Conservation (phyloP, 2,797 vertebrate species). For the Perodicticus potto region DNA sequence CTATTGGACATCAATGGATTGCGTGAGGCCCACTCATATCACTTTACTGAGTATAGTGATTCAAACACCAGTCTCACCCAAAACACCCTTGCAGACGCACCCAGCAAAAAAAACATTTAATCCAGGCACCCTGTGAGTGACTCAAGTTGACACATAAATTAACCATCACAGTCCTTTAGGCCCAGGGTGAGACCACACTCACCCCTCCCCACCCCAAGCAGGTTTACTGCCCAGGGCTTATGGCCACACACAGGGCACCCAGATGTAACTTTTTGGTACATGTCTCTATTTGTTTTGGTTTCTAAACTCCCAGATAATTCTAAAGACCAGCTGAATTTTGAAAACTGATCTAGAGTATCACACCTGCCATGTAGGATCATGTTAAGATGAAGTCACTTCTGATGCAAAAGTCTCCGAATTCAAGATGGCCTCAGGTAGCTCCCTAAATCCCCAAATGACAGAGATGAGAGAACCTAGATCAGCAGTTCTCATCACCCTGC, state of each 20-base stretch:
- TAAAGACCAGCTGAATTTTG: neutral
- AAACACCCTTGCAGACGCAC: no score
- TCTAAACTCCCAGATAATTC: neutral
- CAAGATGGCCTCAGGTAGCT: neutral
- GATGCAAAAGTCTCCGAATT: neutral
- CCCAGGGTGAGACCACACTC: no score
- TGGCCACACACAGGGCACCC: neutral
- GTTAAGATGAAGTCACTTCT: neutral
- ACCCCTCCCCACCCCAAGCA: accelerated
- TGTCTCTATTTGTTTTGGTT: neutral
- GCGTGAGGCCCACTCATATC: no score
- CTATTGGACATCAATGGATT: no score
- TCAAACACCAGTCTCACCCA: no score
- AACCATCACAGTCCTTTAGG: neutral
- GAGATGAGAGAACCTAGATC: no score
- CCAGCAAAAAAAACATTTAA: no score
- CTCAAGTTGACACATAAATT: no score
- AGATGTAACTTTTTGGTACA: neutral
- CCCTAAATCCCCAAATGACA: neutral
- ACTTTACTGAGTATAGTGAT: no score
- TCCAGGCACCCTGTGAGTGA: no score
- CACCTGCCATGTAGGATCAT: neutral
- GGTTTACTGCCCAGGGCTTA: neutral
- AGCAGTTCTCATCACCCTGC: neutral
- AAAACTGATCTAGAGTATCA: neutral